Conservation (phyloP, 2,888 invertebrate genomes). For the Agrochola macilenta region DNA sequence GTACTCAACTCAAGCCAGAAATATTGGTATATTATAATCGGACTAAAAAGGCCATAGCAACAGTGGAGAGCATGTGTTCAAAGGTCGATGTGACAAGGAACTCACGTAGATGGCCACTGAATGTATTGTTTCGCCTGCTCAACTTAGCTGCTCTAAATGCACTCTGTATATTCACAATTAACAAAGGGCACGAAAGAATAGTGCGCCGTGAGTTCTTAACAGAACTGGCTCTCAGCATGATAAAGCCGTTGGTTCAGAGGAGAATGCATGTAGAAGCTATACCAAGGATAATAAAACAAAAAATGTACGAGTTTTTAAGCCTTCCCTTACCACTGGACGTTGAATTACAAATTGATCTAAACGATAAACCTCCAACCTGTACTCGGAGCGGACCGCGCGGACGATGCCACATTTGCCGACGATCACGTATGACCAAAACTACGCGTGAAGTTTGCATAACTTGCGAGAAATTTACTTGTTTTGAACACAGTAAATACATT, state of each 20-base stretch:
- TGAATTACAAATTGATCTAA: slow-evolving; percentile 34
- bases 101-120: slow-evolving; percentile 55
- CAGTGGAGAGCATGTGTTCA: slow-evolving; percentile 46
- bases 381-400: slow-evolving; percentile 35
- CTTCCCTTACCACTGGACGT: slow-evolving; percentile 43
- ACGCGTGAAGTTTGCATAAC: slow-evolving; percentile 41
- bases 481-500: slow-evolving; percentile 49
- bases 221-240: slow-evolving; percentile 51
- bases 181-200: slow-evolving; percentile 44
- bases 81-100: slow-evolving; percentile 50
- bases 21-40: slow-evolving; percentile 41
- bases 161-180: slow-evolving; percentile 47
- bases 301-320: slow-evolving; percentile 46
- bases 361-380: slow-evolving; percentile 28
- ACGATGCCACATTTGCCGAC: slow-evolving; percentile 45
- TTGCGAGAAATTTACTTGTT: slow-evolving; percentile 49
- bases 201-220: slow-evolving; percentile 55
- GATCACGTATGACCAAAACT: slow-evolving; percentile 27
- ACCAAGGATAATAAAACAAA: slow-evolving; percentile 43
- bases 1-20: slow-evolving; percentile 38
- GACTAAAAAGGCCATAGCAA: slow-evolving; percentile 44
- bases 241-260: slow-evolving; percentile 48
- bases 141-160: slow-evolving; percentile 56
- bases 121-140: slow-evolving; percentile 47
- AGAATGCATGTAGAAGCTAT: slow-evolving; percentile 31